Percentiles rank a stretch among this genome's conserved stretches.
Evolutionary conservation across 2,888 invertebrate genomes (phyloP).

Genomic region (Oscheius sp.): DNA sequence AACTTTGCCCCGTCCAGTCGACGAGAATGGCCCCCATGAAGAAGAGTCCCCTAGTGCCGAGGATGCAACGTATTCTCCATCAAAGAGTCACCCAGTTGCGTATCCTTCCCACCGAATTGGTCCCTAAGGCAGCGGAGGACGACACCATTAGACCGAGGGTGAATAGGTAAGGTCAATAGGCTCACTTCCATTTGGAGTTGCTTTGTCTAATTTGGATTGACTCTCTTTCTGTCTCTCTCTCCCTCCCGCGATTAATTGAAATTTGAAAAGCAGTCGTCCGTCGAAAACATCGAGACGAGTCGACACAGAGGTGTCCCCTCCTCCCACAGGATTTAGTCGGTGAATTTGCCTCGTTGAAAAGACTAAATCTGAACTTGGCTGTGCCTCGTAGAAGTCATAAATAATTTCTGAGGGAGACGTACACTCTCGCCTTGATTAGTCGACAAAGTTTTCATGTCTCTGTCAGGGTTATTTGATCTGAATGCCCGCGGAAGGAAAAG

Average conservation of each 20-base stretch:
- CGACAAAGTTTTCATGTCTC: too few species aligned
- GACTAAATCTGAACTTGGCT: too few species aligned
- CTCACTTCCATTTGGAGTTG: slow-evolving; percentile 5
- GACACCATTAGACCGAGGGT: slow-evolving; percentile 34
- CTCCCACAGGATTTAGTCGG: too few species aligned
- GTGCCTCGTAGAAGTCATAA: too few species aligned
- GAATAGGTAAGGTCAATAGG: slow-evolving; percentile 39
- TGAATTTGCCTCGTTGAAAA: too few species aligned
- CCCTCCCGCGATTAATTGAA: neutral
- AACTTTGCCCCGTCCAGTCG: neutral
- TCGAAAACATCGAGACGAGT: too few species aligned
- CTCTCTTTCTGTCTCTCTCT: neutral
- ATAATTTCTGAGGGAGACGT: too few species aligned
- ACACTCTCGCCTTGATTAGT: too few species aligned
- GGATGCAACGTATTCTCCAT: slow-evolving; percentile 42
- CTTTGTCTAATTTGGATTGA: neutral
- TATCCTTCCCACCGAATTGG: slow-evolving; percentile 39
- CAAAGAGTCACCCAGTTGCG: slow-evolving; percentile 47
- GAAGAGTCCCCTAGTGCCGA: slow-evolving; percentile 35
- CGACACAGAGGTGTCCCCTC: too few species aligned
- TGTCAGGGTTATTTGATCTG: slow-evolving; percentile 6
- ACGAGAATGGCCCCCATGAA: slow-evolving; percentile 29
- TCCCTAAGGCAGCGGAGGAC: slow-evolving; percentile 31
- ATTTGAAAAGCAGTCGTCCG: too few species aligned
- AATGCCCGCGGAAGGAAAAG: slow-evolving; percentile 12